These are phyloP conservation scores for Drosophila albomicans DNA, from an alignment of 1,140 invertebrate genomes.

Conservation along the genomic window DNA sequence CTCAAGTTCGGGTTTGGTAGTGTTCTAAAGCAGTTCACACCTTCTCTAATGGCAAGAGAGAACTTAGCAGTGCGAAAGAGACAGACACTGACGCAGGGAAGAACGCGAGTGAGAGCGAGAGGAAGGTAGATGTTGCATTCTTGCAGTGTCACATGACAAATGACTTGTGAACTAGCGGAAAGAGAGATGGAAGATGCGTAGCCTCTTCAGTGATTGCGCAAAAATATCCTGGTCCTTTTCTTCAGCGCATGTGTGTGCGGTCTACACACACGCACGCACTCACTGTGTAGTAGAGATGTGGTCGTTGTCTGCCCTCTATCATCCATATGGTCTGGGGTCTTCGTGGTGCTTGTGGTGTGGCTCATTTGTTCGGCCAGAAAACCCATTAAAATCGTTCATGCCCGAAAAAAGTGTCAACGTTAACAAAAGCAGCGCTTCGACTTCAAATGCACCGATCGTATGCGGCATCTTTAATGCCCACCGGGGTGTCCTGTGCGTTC, in stretches of 20 bases:
- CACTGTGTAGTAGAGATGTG: neutral
- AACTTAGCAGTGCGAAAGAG: neutral
- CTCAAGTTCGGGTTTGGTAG: constrained; percentile 15
- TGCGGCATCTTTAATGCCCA: constrained; percentile 84
- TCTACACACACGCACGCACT: constrained; percentile 57
- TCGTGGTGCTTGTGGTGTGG: constrained; percentile 46
- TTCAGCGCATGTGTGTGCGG: constrained; percentile 58
- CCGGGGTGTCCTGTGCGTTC: constrained; percentile 81
- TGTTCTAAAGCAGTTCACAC: constrained; percentile 58
- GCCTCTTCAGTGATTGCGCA: constrained; percentile 72
- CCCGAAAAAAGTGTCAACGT: constrained; percentile 85
- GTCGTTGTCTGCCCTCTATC: constrained; percentile 37
- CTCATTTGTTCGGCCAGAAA: constrained; percentile 76
- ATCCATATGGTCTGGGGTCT: constrained; percentile 46
- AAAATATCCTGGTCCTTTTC: constrained; percentile 68
- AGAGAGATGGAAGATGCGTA: constrained; percentile 9
- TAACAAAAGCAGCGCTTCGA: constrained; percentile 81
- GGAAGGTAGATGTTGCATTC: constrained; percentile 37
- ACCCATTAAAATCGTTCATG: constrained; percentile 84
- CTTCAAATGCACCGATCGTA: constrained; percentile 78
- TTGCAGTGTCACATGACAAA: constrained; percentile 80
- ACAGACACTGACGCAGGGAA: neutral
- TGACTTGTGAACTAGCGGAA: constrained; percentile 45
- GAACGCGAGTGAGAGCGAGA: neutral
- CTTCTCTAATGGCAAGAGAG: constrained; percentile 55